Percentiles rank a stretch among this genome's conserved stretches.
phyloP scores from a whole-genome alignment of 2,888 invertebrate species.

The Entomobrya multifasciata region DNA sequence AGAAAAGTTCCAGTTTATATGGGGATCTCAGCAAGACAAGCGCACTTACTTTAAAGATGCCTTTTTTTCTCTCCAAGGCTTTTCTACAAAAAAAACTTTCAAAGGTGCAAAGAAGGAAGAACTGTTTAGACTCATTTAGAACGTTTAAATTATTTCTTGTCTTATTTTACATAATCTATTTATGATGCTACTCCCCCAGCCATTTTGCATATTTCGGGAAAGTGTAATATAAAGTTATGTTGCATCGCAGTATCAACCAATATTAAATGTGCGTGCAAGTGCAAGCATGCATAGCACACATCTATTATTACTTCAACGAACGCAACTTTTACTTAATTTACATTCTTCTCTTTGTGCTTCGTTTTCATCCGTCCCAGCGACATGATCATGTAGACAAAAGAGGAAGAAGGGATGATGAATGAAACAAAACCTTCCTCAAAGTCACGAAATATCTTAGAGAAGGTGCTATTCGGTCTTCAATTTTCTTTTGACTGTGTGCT shows the following conservation, averaged over 20 bases:
- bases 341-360: slow-evolving; percentile 23
- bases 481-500: neutral
- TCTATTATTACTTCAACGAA: slow-evolving; percentile 32
- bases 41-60: neutral
- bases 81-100: slow-evolving; percentile 5
- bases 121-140: slow-evolving; percentile 59
- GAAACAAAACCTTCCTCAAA: slow-evolving; percentile 50
- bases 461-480: slow-evolving; percentile 33
- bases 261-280: slow-evolving; percentile 33
- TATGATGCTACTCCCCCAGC: neutral
- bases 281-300: slow-evolving; percentile 24
- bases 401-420: slow-evolving; percentile 33
- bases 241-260: too few species aligned
- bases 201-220: neutral
- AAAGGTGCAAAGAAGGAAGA: slow-evolving; percentile 67
- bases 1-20: neutral
- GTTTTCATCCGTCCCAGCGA: neutral
- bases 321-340: slow-evolving; percentile 29
- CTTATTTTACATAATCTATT: slow-evolving; percentile 53
- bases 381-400: slow-evolving; percentile 2
- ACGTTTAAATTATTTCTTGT: slow-evolving; percentile 59
- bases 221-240: slow-evolving; percentile 40
- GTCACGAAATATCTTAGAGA: slow-evolving; percentile 69
- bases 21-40: neutral
- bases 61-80: neutral